A percentile compares a stretch with the other conserved stretches of the same genome.
Conservation (phyloP, 2,113 vertebrate species). For the Rhipidura dahli region DNA sequence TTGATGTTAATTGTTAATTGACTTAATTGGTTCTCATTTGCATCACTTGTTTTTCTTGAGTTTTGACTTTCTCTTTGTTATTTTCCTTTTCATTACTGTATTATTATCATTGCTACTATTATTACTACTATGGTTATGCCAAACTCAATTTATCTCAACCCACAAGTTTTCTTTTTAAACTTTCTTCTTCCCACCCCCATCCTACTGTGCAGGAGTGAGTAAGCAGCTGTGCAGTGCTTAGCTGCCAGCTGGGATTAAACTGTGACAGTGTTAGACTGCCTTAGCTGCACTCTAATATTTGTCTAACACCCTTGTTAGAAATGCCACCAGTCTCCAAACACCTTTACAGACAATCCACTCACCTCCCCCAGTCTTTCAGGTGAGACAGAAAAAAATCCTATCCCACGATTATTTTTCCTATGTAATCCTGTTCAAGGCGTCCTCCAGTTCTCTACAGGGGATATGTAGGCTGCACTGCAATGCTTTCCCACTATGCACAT, state of each 20-base stretch:
- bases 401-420: neutral
- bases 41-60: neutral
- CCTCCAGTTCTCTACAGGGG: neutral
- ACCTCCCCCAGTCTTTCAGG: neutral
- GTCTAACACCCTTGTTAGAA: neutral
- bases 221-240: neutral
- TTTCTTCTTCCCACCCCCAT: neutral
- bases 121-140: neutral
- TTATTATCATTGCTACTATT: neutral
- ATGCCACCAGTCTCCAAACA: neutral
- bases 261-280: neutral
- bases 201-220: neutral
- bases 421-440: neutral
- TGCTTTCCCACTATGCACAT: neutral
- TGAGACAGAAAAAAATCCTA: neutral
- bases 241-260: neutral
- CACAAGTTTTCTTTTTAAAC: neutral
- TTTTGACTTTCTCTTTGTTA: neutral
- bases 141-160: neutral
- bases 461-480: neutral
- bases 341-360: neutral
- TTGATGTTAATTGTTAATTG: neutral
- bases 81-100: neutral
- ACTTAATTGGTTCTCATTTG: neutral
- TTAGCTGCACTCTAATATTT: neutral